Base-by-base conservation (phyloP, 2,797 vertebrate genomes). In the Nothura maculosa region DNA sequence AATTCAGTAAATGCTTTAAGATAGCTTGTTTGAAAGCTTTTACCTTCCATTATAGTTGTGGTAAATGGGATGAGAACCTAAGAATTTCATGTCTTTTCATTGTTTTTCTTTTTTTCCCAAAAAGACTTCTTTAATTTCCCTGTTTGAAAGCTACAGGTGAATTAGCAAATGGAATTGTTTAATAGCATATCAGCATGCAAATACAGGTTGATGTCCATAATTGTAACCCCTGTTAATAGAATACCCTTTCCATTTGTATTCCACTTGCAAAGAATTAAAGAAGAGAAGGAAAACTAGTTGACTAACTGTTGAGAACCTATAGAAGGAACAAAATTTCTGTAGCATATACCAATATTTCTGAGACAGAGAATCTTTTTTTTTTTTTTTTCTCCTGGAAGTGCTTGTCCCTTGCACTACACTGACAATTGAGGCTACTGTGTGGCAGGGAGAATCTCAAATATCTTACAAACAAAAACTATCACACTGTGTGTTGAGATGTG, bases 91-190 rank as follows among this genome's bases (percentile, higher is more conserved):
- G 15, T 80, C 0, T 87, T 81, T 36, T 58, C 22, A 22, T 32
- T 4, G 3, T 52, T 81, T 52, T n/a, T 4, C 2, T 52, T 84
- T 52, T 70, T 72, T 52, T 67, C 64, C n/a, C 4, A n/a, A 7
- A 52, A 69, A 1, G 10, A 34, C 22, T 43, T 82, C 4, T 3
- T 0, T 81, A 2, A 67, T 91, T 85, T 11, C 19, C 1, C 0
- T 28, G 75, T 75, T 60, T 54, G 25, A 70, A 91, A 61, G 42
- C 24, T 74, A 1, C 18, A 74, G 13, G 16, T 77, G 43, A 61
- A 60, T 67, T 64, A 87, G 24, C 8, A 42, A 11, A 22, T 73
- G 10, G 8, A 64, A 12, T 47, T 84, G 6, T 48, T 57, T 57
- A 58, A 25, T 43, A 32, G 12, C 1, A 0, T 70, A 30, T 82